Percentiles rank a stretch among this genome's conserved stretches.
Conservation (phyloP, 2,113 vertebrate genomes). For the Platysternon megacephalum region DNA sequence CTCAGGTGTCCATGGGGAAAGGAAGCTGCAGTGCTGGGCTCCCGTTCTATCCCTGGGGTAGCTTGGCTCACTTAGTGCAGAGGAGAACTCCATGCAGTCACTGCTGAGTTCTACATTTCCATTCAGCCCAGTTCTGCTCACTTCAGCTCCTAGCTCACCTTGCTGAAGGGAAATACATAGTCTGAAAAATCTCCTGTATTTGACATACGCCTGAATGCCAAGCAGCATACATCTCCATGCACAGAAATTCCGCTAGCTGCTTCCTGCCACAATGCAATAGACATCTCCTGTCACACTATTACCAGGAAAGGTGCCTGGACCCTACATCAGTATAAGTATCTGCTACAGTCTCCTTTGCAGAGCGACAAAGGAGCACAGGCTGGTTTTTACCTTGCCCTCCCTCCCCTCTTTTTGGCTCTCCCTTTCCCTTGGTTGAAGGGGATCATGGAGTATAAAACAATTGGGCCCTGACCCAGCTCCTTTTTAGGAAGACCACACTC, state of each 20-base stretch:
- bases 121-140: fast-evolving
- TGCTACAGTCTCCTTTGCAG: not conserved
- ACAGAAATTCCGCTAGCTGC: not conserved
- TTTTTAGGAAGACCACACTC: not conserved
- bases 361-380: not conserved
- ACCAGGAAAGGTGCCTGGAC: not conserved
- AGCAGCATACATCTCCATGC: not conserved
- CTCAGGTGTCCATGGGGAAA: not conserved
- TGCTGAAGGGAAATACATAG: fast-evolving
- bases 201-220: not conserved
- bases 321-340: not conserved
- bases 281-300: not conserved
- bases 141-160: fast-evolving
- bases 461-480: fast-evolving
- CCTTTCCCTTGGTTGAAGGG: not conserved
- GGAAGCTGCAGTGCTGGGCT: fast-evolving
- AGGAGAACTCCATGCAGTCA: fast-evolving
- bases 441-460: not conserved
- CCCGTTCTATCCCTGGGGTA: too few species aligned
- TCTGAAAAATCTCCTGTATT: fast-evolving
- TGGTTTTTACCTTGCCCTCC: not conserved
- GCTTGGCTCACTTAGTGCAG: fast-evolving
- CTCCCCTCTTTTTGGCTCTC: not conserved
- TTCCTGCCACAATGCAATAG: not conserved
- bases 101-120: not conserved